Conservation (phyloP, 2,113 vertebrate genomes). For the Dryoscopus gambensis region DNA sequence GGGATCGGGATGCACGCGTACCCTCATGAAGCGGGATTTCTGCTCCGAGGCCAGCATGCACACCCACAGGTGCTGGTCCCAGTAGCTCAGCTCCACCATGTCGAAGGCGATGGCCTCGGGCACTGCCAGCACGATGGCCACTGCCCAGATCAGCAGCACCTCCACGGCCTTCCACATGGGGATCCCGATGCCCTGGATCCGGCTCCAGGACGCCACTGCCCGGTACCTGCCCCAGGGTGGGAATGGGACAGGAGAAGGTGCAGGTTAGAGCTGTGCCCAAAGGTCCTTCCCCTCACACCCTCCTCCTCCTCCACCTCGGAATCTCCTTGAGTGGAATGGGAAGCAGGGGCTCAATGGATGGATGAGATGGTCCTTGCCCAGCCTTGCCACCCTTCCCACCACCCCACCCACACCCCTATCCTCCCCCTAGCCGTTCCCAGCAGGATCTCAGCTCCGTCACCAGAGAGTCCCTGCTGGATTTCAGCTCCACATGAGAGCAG, state of each 20-base stretch:
- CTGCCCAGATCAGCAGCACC: constrained; percentile 83
- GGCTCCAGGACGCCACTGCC: constrained; percentile 89
- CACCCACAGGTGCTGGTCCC: constrained; percentile 76
- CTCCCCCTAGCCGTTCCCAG: too few relatives aligned
- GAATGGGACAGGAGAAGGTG: neutral
- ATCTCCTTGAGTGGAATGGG: neutral
- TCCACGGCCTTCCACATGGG: constrained; percentile 87
- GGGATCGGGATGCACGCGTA: neutral
- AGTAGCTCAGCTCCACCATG: constrained; percentile 81
- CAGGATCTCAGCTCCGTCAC: too few relatives aligned
- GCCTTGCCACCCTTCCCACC: too few relatives aligned
- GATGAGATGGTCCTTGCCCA: too few relatives aligned
- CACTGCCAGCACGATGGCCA: constrained; percentile 81
- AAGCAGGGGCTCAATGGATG: neutral
- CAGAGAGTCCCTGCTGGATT: too few relatives aligned
- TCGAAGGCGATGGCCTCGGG: constrained; percentile 86
- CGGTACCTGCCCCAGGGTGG: constrained; percentile 72
- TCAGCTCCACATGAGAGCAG: too few relatives aligned
- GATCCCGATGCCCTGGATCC: constrained; percentile 89
- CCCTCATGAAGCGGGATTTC: constrained; percentile 79
- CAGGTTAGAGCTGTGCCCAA: neutral
- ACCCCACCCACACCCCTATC: too few relatives aligned
- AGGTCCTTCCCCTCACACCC: neutral
- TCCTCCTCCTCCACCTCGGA: neutral
- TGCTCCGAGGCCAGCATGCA: constrained; percentile 83